Base-by-base conservation (phyloP, 2,797 vertebrate genomes). In the Gephyroberyx darwinii region DNA sequence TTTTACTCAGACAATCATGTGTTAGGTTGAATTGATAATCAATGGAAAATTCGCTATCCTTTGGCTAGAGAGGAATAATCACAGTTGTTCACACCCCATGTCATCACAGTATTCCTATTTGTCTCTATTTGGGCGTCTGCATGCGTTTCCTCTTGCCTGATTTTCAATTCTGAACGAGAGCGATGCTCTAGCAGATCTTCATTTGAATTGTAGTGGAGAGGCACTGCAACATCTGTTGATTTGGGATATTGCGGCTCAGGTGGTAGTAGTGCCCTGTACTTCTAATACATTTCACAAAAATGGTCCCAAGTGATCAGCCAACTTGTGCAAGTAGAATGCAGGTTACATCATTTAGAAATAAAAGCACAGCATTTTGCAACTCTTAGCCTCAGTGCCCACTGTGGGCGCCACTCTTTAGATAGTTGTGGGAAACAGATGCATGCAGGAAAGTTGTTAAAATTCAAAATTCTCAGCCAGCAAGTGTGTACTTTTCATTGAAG, bases 21-120 rank as follows among this genome's bases (percentile, higher is more conserved):
- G 72, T 83, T 61, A 57, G 77, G 22, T 65, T 79, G 84, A 87
- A 85, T 80, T 71, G 78, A 70, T 87, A 86, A 89, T 90, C 90
- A 89, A 87, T 85, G 76, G 80, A 73, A 80, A 77, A 75, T 65
- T 73, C 66, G 66, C 59, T 50, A 65, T 86, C 19, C 71, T 78
- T 81, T 81, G 39, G 61, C 65, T 69, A 43, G 64, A 77, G 71
- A 70, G 58, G 47, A 35, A 31, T 76, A 82, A 87, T 83, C 81
- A 76, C 65, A 60, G 74, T 58, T 51, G 60, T 54, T 81, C 31
- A 2, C 75, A 60, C 45, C 52, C 31, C 47, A 1, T 57, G 22
- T 79, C 72, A 72, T 71, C 66, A 45, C 43, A 55, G 35, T 35
- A 14, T 52, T 77, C 57, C 57, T 67, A 59, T 76, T 80, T 66